Evolutionary conservation across 2,888 invertebrate genomes (phyloP), one percentile per base, ranked within the genome.

Genomic region (Cephonodes hylas): DNA sequence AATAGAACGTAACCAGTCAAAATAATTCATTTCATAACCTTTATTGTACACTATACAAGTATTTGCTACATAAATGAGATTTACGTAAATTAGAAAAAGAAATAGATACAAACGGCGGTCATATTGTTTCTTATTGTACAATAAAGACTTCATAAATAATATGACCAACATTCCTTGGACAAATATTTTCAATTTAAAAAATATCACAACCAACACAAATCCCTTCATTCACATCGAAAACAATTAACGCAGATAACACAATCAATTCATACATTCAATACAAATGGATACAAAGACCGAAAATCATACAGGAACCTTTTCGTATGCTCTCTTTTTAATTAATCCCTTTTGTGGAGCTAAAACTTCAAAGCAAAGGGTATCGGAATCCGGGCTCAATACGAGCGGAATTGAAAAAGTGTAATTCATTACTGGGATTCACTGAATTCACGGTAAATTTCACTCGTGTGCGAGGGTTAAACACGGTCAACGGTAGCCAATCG

Each of bases 361-460:
- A 71, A 77, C 76, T 76, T 81, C 82, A 83, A 80, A 83, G 79
- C 77, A 77, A 79, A 77, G 76, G 79, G 75, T 76, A 74, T 73
- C 64, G 63, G 66, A 66, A 68, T 71, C 71, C 65, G 67, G 70
- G 73, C 75, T 68, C 69, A 69, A 69, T 70, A 65, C 64, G 66
- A 23, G 61, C 66, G 66, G 73, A 76, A 74, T 75, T 72, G 72
- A 72, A 77, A 74, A 70, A 65, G 69, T 63, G 63, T 66, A 67
- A 72, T 73, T 71, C 58, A 64, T 62, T 63, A 62, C 64, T 61
- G 53, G 59, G 64, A 57, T 62, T 59, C 66, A 64, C 68, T 68
- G 65, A 63, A 45, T 63, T 68, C 67, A 64, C 59, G 44, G 59
- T 60, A 59, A 61, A 65, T 72, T 69, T 66, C 66, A 64, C 68